Conservation (phyloP, 2,113 vertebrate species). For the Boleophthalmus pectinirostris region DNA sequence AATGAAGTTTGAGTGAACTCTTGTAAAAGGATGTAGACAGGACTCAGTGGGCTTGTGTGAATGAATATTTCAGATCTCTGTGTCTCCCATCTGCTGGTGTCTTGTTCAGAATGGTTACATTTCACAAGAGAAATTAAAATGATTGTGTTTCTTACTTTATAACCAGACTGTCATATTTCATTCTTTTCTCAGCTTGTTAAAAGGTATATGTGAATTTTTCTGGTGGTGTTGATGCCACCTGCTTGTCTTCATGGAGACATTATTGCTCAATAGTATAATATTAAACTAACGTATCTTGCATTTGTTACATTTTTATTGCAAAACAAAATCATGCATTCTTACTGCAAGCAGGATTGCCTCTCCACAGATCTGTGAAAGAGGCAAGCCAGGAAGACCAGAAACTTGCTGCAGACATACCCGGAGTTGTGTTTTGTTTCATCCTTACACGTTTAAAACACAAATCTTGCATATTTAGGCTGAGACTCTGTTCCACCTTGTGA, state of each 20-base stretch:
- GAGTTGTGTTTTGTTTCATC: too few relatives aligned
- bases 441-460: too few relatives aligned
- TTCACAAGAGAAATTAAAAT: neutral
- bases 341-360: too few relatives aligned
- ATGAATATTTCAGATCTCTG: slow-evolving; percentile 26
- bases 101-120: neutral
- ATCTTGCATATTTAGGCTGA: too few relatives aligned
- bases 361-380: too few relatives aligned
- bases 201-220: neutral
- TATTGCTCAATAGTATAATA: neutral
- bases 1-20: slow-evolving; percentile 36
- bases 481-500: too few relatives aligned
- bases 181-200: neutral
- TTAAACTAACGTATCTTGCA: neutral
- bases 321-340: too few relatives aligned
- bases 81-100: slow-evolving; percentile 24
- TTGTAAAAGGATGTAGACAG: slow-evolving; percentile 28
- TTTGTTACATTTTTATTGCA: too few relatives aligned
- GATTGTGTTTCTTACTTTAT: neutral
- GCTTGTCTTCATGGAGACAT: neutral
- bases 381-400: too few relatives aligned
- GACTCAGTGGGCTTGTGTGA: slow-evolving; percentile 34
- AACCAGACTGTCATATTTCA: neutral
- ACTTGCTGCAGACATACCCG: too few relatives aligned
- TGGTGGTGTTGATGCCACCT: neutral